Evolutionary conservation across 2,888 invertebrate species (phyloP), one percentile per base, ranked within the genome.

Genomic region (Villa cingulata): DNA sequence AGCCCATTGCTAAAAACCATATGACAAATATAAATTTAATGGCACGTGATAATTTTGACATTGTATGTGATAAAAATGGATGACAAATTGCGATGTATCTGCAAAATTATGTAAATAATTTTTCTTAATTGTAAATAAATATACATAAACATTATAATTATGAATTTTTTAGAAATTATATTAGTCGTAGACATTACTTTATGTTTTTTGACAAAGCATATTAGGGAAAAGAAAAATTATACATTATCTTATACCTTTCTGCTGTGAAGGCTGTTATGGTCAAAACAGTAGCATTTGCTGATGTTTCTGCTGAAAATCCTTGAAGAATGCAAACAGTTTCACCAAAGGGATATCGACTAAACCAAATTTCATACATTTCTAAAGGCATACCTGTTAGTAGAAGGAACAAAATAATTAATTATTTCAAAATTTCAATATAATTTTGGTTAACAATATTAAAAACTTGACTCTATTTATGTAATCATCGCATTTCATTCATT

Each of bases 241-340:
- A n/a, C n/a, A n/a, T n/a, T n/a, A n/a, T n/a, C n/a, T n/a, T n/a
- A 7, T 81, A 78, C 2, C 46, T 47, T 64, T 88, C 88, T 12
- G 86, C 78, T 1, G 81, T 88, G 64, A 88, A 88, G 6, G 86
- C 84, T 0, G 86, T 85, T 57, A 88, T 88, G 7, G 81, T 83
- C 51, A 82, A 64, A 6, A 88, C 85, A 1, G 86, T 86, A 1
- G 84, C 84, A 58, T 83, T 83, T 1, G 81, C 79, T 2, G 82
- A 81, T 1, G 83, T 83, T 65, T 88, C 88, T 0, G 86, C 82
- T 1, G 83, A 79, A 46, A 86, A 72, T 4, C 81, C 81, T 51
- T 77, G 68, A 2, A 79, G 65, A 6, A 83, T 72, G 63, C 87
- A 87, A 55, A 83, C 77, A 2, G 74, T 72, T 58, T 84, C 82